Conservation (phyloP, 2,797 vertebrate species). For the Balearica regulorum region DNA sequence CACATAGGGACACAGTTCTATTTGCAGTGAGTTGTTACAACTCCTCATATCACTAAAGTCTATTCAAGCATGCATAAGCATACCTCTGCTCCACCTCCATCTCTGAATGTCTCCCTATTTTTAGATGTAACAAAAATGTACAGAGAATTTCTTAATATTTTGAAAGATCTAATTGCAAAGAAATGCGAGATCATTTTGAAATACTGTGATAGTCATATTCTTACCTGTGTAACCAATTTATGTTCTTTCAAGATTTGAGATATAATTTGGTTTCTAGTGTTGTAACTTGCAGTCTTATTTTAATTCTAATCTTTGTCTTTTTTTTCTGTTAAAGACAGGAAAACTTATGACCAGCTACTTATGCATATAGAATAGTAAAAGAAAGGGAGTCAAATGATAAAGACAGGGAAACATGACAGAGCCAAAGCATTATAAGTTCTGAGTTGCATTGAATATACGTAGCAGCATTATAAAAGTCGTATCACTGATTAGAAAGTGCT, state of each 20-base stretch:
- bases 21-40: background rate
- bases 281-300: background rate
- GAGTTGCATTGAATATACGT: background rate
- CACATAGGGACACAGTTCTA: background rate
- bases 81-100: background rate
- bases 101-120: background rate
- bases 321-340: background rate
- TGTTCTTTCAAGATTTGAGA: background rate
- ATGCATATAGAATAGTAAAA: background rate
- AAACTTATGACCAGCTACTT: background rate
- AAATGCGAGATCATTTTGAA: background rate
- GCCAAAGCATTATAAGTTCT: background rate
- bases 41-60: background rate
- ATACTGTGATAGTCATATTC: background rate
- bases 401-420: background rate
- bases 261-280: background rate
- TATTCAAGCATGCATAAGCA: background rate
- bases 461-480: background rate
- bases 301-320: background rate
- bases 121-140: background rate
- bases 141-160: background rate
- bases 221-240: background rate
- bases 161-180: background rate
- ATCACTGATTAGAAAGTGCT: conserved; percentile 40
- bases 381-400: background rate